These are phyloP conservation scores for Sylvia borin DNA, from an alignment of 2,797 vertebrate species.

Conservation along the genomic window DNA sequence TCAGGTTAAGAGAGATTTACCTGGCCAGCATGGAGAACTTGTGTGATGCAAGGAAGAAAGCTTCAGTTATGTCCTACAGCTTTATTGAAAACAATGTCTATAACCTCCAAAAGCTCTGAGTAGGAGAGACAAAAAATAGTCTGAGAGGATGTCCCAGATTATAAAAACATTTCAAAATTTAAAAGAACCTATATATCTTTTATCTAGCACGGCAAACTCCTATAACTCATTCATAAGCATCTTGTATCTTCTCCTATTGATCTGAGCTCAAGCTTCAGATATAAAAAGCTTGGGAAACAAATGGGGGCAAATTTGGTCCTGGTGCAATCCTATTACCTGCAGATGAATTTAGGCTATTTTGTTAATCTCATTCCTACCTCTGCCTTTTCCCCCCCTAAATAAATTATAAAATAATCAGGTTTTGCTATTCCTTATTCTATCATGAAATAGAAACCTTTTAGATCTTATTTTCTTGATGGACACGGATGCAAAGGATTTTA, in stretches of 20 bases:
- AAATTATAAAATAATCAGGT: neutral
- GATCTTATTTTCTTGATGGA: neutral
- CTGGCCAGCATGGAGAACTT: neutral
- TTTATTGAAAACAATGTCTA: constrained; percentile 9
- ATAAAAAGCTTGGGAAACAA: neutral
- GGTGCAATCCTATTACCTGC: neutral
- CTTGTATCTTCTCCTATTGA: neutral
- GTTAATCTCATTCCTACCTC: neutral
- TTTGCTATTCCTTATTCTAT: neutral
- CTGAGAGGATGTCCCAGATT: neutral
- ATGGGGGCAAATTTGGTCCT: neutral
- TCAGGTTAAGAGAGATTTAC: neutral
- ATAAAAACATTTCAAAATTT: neutral
- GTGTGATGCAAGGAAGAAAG: neutral
- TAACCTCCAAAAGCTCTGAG: constrained; percentile 14
- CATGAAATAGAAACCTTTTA: neutral
- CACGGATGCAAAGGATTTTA: neutral
- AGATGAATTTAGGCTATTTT: neutral
- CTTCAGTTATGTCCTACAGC: neutral
- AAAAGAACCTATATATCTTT: neutral
- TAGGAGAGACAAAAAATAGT: neutral
- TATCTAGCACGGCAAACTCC: neutral
- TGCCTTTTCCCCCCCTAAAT: neutral
- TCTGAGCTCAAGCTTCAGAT: neutral
- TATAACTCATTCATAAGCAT: neutral